Base-by-base conservation (phyloP, 1,140 invertebrate genomes). In the Proales similis region DNA sequence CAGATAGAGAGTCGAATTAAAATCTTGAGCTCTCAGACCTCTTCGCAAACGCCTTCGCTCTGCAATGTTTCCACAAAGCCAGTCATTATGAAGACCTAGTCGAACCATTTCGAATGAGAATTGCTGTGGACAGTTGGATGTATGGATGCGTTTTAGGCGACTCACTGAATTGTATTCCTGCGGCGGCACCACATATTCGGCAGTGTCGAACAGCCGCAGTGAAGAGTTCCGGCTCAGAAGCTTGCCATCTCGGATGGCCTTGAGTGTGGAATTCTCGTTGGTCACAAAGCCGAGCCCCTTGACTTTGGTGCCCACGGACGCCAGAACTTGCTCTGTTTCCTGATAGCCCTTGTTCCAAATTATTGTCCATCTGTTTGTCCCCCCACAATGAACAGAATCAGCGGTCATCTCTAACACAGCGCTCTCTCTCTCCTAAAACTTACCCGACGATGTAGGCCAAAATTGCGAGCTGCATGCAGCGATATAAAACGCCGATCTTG, bases 11-110 rank as follows among this genome's bases (percentile, higher is more conserved):
- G 1, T 4, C 17, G 11, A 53, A 20, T 12, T 6, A 38, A 53
- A 53, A 22, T 22, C 2, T 53, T 4, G 14, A 53, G 22, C 11
- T 26, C 45, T 7, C 29, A n/a, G 12, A 36, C 33, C 32, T 57
- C 51, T 9, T 57, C 51, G 30, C 51, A 57, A 29, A 42, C n/a
- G 11, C 29, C n/a, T 17, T 57, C 71, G 17, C 66, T 72, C 66
- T 81, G 57, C 7, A 24, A 19, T 29, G 57, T 61, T 24, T 61
- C 39, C 7, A 61, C 29, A 61, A 45, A 61, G 47, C 47, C 47
- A 3, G 26, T 61, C 57, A 61, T 61, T 17, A 61, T 4, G 38
- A 61, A 61, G n/a, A 61, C 45, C 49, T 53, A n/a, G 4, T n/a
- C 11, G n/a, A n/a, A n/a, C 38, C 12, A 29, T 48, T 19, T 6